Evolutionary conservation across 2,888 invertebrate genomes (phyloP).

Genomic region (Oasisia sp.): DNA sequence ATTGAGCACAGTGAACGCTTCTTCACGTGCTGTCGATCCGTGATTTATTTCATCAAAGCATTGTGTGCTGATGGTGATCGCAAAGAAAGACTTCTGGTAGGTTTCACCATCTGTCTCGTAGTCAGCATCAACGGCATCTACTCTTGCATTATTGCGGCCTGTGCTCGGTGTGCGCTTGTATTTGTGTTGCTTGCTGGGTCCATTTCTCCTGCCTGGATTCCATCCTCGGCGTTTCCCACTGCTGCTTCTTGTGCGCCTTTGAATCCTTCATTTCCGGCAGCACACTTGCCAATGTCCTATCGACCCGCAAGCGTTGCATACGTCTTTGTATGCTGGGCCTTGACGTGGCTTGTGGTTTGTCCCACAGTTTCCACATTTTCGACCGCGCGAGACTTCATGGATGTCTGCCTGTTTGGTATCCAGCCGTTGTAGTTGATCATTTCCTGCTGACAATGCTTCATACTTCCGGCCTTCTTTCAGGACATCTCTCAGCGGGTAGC

Average conservation of each 20-base stretch:
- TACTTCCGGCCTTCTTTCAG: constrained; percentile 14
- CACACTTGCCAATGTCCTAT: background rate
- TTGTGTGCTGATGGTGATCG: background rate
- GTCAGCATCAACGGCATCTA: background rate
- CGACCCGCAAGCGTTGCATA: too few relatives aligned
- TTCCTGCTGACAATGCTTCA: background rate
- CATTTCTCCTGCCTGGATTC: background rate
- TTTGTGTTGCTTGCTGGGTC: background rate
- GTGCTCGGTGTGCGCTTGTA: background rate
- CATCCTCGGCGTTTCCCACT: background rate
- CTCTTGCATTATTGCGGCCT: background rate
- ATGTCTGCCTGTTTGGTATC: background rate
- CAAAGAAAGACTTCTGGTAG: background rate
- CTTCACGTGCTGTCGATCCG: background rate
- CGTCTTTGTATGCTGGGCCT: too few relatives aligned
- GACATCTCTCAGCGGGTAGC: too few relatives aligned
- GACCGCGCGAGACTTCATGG: background rate
- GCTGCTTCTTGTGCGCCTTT: background rate
- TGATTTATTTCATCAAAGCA: background rate
- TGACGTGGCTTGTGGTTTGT: too few relatives aligned
- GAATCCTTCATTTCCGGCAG: background rate
- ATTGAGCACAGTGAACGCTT: background rate
- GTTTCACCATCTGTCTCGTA: background rate
- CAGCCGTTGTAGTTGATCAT: background rate
- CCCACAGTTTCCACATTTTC: background rate